Base-by-base conservation (phyloP, 2,888 invertebrate species). In the Metopia argyrocephala region DNA sequence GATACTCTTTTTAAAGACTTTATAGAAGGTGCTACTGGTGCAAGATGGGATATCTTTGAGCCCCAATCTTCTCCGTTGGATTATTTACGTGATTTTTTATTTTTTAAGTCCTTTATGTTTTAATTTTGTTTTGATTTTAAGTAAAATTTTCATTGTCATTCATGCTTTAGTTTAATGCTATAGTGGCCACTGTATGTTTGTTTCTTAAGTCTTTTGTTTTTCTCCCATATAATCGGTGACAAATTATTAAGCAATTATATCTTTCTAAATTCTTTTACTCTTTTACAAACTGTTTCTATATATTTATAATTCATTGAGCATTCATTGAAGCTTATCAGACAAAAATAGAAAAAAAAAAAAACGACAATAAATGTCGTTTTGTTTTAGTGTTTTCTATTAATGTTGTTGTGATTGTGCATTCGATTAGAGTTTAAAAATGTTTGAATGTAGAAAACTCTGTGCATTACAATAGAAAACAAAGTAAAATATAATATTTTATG, bases 271-370 rank as follows among this genome's bases (percentile, higher is more conserved):
- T 31, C 18, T 27, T 27, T 18, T 31, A 65, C 38, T 57, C 69
- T 38, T 69, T 76, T 27, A 62, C 5, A 62, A 48, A 62, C 45
- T 76, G 46, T 48, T 23, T 3, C n/a, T 27, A 31, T n/a, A 57
- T 45, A 73, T 69, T 79, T 80, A 65, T 73, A 70, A 80, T 80
- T 80, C 80, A 80, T 80, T 74, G 76, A 69, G 69, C 69, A 65
- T 65, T 61, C 76, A 69, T 20, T 64, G 76, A 62, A 65, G 65
- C 57, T 52, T 59, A 78, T 65, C 69, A 66, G 56, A 50, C 59
- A 52, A 31, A 31, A 31, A 3, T 2, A 31, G 12, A 31, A 31
- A 31, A 31, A 9, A 48, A n/a, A 56, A 70, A 50, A 76, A 56
- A 70, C 64, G 48, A 64, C 62, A 70, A 57, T 57, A 59, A 59